A percentile compares a stretch with the other conserved stretches of the same genome.
These are phyloP conservation scores for Propithecus perrieri DNA, from an alignment of 2,797 vertebrate genomes.

Conservation along the genomic window DNA sequence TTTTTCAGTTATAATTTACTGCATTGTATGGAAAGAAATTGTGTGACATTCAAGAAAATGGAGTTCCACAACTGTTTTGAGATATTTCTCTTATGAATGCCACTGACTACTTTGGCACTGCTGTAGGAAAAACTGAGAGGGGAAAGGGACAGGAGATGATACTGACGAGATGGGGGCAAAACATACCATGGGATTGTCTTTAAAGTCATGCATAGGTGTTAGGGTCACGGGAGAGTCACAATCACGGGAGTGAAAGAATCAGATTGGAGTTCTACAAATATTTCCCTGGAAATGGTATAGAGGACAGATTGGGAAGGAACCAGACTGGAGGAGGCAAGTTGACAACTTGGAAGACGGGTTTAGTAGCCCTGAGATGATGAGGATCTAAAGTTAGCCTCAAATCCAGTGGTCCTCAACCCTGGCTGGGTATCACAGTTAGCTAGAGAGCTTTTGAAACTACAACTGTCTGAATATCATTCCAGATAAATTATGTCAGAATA, in stretches of 20 bases:
- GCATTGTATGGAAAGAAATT: constrained; percentile 7
- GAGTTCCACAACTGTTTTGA: background rate
- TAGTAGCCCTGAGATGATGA: background rate
- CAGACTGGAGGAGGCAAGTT: background rate
- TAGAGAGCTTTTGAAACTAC: background rate
- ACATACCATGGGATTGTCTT: background rate
- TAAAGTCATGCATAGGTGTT: background rate
- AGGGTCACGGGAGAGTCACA: background rate
- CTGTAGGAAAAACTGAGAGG: background rate
- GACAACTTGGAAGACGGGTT: background rate
- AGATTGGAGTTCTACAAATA: background rate
- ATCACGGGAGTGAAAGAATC: background rate
- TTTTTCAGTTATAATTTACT: background rate
- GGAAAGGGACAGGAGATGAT: background rate
- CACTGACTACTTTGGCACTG: background rate
- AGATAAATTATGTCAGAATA: background rate
- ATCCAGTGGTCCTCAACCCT: background rate
- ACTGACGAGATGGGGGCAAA: background rate
- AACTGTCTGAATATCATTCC: background rate
- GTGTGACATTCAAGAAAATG: constrained; percentile 11
- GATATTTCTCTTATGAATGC: background rate
- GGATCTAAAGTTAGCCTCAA: background rate
- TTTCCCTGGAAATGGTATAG: background rate
- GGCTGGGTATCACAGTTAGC: background rate
- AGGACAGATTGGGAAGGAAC: background rate